phyloP scores from a whole-genome alignment of 2,797 vertebrate species.

The Artibeus jamaicensis region DNA sequence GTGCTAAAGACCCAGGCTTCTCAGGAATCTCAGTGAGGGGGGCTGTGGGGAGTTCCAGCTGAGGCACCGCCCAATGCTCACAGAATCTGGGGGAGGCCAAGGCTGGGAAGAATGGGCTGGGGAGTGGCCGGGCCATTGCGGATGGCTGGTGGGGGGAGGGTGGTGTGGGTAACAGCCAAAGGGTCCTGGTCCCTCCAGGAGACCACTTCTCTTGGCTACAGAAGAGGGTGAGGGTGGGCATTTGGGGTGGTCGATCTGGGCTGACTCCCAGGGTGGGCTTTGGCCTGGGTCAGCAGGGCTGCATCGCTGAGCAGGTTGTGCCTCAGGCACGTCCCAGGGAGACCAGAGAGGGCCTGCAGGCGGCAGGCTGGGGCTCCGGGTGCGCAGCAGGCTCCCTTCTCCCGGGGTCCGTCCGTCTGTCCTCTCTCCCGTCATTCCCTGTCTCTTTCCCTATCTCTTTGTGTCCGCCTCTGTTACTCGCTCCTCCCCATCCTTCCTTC shows the following conservation, averaged over 20 bases:
- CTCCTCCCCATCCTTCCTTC: rapidly evolving
- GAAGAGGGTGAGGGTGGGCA: too few relatives aligned
- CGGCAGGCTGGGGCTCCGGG: background rate
- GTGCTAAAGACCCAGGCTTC: background rate
- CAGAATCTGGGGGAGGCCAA: background rate
- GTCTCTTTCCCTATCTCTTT: background rate
- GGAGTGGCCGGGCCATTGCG: background rate
- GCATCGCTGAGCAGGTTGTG: background rate
- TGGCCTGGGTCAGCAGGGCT: background rate
- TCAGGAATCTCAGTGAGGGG: background rate
- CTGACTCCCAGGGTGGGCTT: background rate
- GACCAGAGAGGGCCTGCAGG: background rate
- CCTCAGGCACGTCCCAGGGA: background rate
- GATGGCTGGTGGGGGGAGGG: background rate
- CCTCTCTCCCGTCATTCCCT: too few relatives aligned
- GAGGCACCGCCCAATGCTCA: background rate
- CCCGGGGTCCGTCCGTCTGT: background rate
- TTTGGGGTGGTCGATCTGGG: background rate
- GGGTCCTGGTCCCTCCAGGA: background rate
- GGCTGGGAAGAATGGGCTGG: background rate
- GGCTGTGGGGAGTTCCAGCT: background rate
- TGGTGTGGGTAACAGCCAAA: too few relatives aligned
- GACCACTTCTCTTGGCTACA: background rate
- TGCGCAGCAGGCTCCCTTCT: background rate
- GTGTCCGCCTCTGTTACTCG: background rate